Conservation (phyloP, 2,113 vertebrate genomes). For the Aegotheles bennettii region DNA sequence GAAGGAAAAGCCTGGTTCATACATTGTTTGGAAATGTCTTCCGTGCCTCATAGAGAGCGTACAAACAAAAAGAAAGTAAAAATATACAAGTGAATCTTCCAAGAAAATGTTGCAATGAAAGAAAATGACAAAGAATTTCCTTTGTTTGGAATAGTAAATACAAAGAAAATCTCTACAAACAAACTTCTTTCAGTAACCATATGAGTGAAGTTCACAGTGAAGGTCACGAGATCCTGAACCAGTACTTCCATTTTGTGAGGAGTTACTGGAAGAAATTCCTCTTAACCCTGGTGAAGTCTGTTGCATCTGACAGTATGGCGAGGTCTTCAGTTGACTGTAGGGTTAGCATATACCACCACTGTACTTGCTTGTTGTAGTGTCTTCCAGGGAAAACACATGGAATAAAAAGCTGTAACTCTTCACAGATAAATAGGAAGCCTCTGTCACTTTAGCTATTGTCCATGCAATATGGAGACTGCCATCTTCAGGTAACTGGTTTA, state of each 20-base stretch:
- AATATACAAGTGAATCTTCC: constrained; percentile 37
- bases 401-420: background rate
- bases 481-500: background rate
- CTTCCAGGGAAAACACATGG: background rate
- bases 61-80: constrained; percentile 38
- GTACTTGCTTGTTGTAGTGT: background rate
- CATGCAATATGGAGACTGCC: background rate
- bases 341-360: background rate
- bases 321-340: background rate
- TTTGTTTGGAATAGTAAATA: constrained; percentile 36
- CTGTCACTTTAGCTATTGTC: background rate
- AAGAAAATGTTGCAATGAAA: constrained; percentile 10
- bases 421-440: background rate
- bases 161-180: constrained; percentile 31
- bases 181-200: background rate
- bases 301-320: background rate
- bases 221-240: background rate
- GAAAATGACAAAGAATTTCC: constrained; percentile 18
- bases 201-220: background rate
- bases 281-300: background rate
- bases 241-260: background rate
- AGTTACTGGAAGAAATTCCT: background rate
- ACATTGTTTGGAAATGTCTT: background rate
- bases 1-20: background rate
- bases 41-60: background rate